Base-by-base conservation (phyloP, 2,888 invertebrate species). In the Noctua janthina region DNA sequence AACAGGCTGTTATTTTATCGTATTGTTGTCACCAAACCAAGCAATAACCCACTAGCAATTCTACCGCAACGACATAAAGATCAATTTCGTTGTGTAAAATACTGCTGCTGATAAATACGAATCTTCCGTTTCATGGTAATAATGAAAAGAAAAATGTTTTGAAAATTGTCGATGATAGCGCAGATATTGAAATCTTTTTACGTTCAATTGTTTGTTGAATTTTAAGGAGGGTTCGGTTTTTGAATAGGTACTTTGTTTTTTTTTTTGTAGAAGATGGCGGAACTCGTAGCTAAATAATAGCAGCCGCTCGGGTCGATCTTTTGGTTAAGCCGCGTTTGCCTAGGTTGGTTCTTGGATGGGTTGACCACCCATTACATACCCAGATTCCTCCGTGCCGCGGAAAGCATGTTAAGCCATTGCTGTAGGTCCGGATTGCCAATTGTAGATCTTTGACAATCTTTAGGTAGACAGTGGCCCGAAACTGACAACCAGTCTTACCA, bases 161-260 rank as follows among this genome's bases (percentile, higher is more conserved):
- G 66, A 62, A 66, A 62, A 69, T 75, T 81, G 70, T 64, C 68
- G 49, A 81, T 54, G 81, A 35, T n/a, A 43, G 46, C 67, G 51
- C 20, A 20, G 23, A 39, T 56, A 62, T 59, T 59, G 64, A 70
- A 81, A 62, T 59, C 2, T 62, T 10, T 69, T 15, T 72, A 20
- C 20, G 17, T 67, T 68, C 71, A 75, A 67, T 76, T 68, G 43
- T 81, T 75, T 76, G n/a, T 56, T 49, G 49, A 56, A 11, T 70
- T 56, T 78, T 46, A 17, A 10, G 8, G 17, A 17, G 35, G 10
- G 20, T 64, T 64, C 46, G 23, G 43, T 69, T 39, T 79, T 67
- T 43, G 10, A 49, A 72, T 23, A 20, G n/a, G n/a, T n/a, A n/a
- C n/a, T 17, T 8, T 29, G 8, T 10, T 76, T 78, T 20, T 46